These are phyloP conservation scores for Amphipoea lucens DNA, from an alignment of 2,888 invertebrate genomes.

Conservation along the genomic window DNA sequence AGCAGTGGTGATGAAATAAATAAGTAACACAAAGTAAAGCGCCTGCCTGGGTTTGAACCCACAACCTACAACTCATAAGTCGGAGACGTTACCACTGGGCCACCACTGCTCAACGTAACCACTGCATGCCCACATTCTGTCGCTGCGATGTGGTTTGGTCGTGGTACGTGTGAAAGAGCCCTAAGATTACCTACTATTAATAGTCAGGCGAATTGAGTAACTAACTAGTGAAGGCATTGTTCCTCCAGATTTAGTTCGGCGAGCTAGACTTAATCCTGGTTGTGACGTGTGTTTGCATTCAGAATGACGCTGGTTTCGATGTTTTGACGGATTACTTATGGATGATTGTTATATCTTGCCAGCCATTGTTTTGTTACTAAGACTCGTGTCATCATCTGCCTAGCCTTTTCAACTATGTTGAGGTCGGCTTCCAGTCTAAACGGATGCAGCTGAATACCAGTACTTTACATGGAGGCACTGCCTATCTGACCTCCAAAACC, in stretches of 20 bases:
- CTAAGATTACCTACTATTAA: conserved; percentile 58
- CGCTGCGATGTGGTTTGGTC: neutral
- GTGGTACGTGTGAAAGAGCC: neutral
- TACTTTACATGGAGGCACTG: too few species aligned
- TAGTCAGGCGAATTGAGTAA: conserved; percentile 63
- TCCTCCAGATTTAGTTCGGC: conserved; percentile 38
- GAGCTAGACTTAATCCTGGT: conserved; percentile 38
- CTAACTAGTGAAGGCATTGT: conserved; percentile 60
- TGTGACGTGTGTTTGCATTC: neutral
- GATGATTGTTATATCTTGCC: neutral
- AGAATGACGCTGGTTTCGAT: neutral
- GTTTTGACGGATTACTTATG: neutral
- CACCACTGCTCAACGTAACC: neutral
- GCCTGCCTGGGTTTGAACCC: too few species aligned
- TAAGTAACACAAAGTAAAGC: too few species aligned
- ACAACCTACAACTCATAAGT: too few species aligned
- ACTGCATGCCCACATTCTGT: neutral
- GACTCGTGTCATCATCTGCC: neutral
- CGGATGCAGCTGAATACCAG: too few species aligned
- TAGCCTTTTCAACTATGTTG: too few species aligned
- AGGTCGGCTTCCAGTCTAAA: too few species aligned
- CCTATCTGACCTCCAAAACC: too few species aligned
- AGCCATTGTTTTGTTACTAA: neutral
- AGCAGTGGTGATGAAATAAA: too few species aligned
- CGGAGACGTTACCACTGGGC: too few species aligned